Conservation (phyloP, 2,113 vertebrate species). For the Zosterops borbonicus region DNA sequence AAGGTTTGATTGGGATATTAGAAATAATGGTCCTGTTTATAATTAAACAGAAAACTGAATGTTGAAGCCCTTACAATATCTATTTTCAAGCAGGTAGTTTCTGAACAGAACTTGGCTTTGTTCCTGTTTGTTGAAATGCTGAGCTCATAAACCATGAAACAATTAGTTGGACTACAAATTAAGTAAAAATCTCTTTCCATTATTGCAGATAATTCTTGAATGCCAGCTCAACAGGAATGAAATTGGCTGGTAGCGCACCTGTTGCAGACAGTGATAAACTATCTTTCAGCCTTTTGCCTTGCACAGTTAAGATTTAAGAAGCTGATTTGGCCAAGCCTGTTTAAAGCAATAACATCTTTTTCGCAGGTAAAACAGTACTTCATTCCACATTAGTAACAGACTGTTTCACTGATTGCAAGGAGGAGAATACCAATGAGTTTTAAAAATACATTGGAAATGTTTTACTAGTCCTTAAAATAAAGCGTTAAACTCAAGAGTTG, state of each 20-base stretch:
- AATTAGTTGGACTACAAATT: slow-evolving; percentile 53
- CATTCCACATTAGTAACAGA: neutral
- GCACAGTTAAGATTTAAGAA: slow-evolving; percentile 23
- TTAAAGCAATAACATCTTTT: slow-evolving; percentile 24
- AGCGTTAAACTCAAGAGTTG: neutral
- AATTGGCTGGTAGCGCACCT: neutral
- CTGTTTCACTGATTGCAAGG: neutral
- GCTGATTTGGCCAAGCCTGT: neutral
- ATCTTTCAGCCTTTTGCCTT: neutral
- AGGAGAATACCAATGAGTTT: neutral
- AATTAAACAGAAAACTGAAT: neutral
- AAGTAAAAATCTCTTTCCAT: slow-evolving; percentile 40
- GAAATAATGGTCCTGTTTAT: neutral
- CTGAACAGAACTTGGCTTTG: slow-evolving; percentile 36
- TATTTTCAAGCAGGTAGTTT: slow-evolving; percentile 23
- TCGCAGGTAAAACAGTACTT: slow-evolving; percentile 9
- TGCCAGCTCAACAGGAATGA: neutral
- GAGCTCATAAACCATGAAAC: slow-evolving; percentile 43
- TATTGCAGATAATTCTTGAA: slow-evolving; percentile 48
- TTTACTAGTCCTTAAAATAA: neutral
- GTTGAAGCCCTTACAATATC: neutral
- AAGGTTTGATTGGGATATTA: neutral
- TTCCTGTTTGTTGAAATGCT: slow-evolving; percentile 42
- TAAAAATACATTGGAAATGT: neutral
- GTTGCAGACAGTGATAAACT: slow-evolving; percentile 33